phyloP scores from a whole-genome alignment of 2,888 invertebrate species.

The Lymantria monacha region DNA sequence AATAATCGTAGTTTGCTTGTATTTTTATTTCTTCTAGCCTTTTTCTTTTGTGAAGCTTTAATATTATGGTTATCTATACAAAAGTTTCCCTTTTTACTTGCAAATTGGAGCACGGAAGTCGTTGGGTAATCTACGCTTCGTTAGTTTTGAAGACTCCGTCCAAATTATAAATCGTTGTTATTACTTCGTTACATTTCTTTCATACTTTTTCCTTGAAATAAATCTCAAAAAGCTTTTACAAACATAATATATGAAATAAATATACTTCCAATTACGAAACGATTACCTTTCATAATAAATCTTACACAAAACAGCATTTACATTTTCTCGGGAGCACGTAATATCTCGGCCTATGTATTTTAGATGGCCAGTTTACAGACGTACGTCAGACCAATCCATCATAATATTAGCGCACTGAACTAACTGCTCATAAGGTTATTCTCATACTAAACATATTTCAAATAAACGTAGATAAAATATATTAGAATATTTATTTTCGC shows the following conservation, averaged over 20 bases:
- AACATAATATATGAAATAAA: neutral
- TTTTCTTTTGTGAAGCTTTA: too few species aligned
- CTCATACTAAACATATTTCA: constrained; percentile 3
- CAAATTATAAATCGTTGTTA: neutral
- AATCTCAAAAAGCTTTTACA: neutral
- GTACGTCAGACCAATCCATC: constrained; percentile 26
- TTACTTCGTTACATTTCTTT: neutral
- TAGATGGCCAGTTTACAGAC: constrained; percentile 11
- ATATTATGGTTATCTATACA: too few species aligned
- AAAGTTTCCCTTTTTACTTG: neutral
- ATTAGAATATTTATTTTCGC: neutral
- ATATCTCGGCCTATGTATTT: constrained; percentile 2
- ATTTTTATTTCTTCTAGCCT: too few species aligned
- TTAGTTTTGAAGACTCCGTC: neutral
- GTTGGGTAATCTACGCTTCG: neutral
- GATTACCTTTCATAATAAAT: constrained; percentile 6
- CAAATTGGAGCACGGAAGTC: neutral
- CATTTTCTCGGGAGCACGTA: constrained; percentile 5
- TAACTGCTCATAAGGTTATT: constrained; percentile 10
- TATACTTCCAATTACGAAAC: constrained; percentile 12
- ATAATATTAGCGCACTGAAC: constrained; percentile 26
- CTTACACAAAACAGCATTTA: constrained; percentile 1
- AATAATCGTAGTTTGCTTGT: too few species aligned
- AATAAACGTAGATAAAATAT: neutral
- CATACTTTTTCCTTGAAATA: neutral